Percentiles rank a stretch among this genome's conserved stretches.
phyloP scores from a whole-genome alignment of 2,888 invertebrate species.

The Thymelicus acteon region DNA sequence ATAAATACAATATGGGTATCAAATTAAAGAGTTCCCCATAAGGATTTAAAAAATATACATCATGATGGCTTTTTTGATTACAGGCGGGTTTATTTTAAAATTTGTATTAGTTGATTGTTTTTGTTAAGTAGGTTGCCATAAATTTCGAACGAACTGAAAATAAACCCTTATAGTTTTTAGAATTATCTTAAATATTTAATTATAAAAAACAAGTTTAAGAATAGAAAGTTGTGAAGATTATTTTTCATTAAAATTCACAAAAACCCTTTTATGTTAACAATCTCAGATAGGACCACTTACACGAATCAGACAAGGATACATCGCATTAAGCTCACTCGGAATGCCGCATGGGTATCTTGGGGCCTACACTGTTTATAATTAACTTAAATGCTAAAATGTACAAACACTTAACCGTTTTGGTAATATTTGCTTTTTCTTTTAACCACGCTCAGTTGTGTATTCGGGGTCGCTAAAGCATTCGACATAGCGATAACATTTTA shows the following conservation, averaged over 20 bases:
- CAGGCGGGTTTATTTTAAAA: too few relatives aligned
- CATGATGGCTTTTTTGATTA: too few relatives aligned
- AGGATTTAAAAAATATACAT: too few relatives aligned
- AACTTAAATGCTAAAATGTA: background rate
- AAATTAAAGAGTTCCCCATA: too few relatives aligned
- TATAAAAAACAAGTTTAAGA: too few relatives aligned
- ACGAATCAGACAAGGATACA: background rate
- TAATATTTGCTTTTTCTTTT: constrained; percentile 9
- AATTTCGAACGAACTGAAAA: too few relatives aligned
- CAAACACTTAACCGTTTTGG: constrained; percentile 1
- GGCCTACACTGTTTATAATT: background rate
- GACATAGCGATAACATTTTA: constrained; percentile 10
- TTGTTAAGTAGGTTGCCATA: too few relatives aligned
- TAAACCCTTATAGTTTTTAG: too few relatives aligned
- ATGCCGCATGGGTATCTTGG: constrained; percentile 2
- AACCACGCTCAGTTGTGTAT: constrained; percentile 7
- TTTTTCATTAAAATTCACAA: background rate
- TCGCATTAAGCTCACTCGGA: background rate
- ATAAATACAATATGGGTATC: too few relatives aligned
- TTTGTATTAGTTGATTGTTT: too few relatives aligned
- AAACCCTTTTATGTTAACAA: too few relatives aligned
- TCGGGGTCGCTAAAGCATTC: constrained; percentile 20
- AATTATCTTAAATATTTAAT: too few relatives aligned
- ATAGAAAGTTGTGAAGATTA: background rate
- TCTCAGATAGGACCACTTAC: background rate